Evolutionary conservation across 2,888 invertebrate species (phyloP).

Genomic region (Diarsia rubi): DNA sequence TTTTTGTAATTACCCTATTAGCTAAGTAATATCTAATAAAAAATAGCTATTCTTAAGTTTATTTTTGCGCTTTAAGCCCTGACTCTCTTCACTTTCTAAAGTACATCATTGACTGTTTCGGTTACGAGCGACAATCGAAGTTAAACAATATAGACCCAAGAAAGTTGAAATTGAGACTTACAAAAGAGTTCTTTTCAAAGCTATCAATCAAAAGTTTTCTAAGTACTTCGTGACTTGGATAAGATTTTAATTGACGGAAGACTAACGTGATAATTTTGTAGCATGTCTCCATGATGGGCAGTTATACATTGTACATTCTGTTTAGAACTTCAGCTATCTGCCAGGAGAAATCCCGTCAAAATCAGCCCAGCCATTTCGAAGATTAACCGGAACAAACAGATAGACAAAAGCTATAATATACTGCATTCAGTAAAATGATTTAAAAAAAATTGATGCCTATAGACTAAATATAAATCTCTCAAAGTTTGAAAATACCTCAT

Average conservation of each 20-base stretch:
- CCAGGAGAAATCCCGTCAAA: too few relatives aligned
- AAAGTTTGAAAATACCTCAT: neutral
- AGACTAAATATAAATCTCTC: neutral
- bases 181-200: constrained; percentile 33
- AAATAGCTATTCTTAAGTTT: constrained; percentile 21
- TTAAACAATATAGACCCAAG: constrained; percentile 24
- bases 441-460: too few relatives aligned
- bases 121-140: constrained; percentile 24
- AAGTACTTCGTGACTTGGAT: constrained; percentile 17
- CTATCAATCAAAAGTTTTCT: constrained; percentile 51
- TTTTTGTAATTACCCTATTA: too few relatives aligned
- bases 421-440: too few relatives aligned
- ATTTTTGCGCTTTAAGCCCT: neutral
- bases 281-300: neutral
- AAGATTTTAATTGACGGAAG: constrained; percentile 11
- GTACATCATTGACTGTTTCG: constrained; percentile 13
- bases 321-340: too few relatives aligned
- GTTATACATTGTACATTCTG: neutral
- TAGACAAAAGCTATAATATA: too few relatives aligned
- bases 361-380: too few relatives aligned
- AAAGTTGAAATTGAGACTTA: constrained; percentile 43
- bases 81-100: constrained; percentile 21
- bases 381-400: too few relatives aligned
- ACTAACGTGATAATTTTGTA: neutral
- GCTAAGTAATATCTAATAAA: constrained; percentile 1